Conservation (phyloP, 2,797 vertebrate genomes). For the Remorina albescens region DNA sequence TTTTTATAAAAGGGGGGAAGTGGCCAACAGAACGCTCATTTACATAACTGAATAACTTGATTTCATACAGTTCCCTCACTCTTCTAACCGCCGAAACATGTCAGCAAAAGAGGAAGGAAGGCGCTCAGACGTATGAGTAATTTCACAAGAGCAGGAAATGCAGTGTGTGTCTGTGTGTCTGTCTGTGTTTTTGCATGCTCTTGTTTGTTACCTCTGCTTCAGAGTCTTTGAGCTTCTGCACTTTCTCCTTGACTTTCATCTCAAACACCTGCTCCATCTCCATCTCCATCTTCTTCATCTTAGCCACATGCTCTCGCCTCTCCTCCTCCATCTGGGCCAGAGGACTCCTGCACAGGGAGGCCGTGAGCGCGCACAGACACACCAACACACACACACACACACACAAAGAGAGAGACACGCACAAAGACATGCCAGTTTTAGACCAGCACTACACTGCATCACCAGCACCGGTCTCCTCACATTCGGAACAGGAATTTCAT, state of each 20-base stretch:
- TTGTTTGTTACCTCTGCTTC: slow-evolving; percentile 93
- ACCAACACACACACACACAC: not conserved
- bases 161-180: not conserved
- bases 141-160: not conserved
- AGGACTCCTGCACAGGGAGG: slow-evolving; percentile 89
- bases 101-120: slow-evolving; percentile 52
- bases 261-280: slow-evolving; percentile 99
- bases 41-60: not conserved
- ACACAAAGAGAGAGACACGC: not conserved
- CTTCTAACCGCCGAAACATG: slow-evolving; percentile 11
- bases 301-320: slow-evolving; percentile 94
- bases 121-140: slow-evolving; percentile 8
- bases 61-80: not conserved
- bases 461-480: slow-evolving; percentile 2
- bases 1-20: not conserved
- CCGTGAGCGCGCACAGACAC: not conserved
- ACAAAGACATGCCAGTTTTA: slow-evolving; percentile 25
- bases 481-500: slow-evolving; percentile 6
- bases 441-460: not conserved
- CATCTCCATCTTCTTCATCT: slow-evolving; percentile 99
- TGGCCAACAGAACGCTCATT: not conserved
- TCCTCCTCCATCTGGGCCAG: slow-evolving; percentile 99
- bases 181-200: not conserved
- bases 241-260: slow-evolving; percentile 99
- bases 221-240: slow-evolving; percentile 99